These are phyloP conservation scores for Sebastes cheni DNA, from an alignment of 2,797 vertebrate genomes.

Conservation along the genomic window DNA sequence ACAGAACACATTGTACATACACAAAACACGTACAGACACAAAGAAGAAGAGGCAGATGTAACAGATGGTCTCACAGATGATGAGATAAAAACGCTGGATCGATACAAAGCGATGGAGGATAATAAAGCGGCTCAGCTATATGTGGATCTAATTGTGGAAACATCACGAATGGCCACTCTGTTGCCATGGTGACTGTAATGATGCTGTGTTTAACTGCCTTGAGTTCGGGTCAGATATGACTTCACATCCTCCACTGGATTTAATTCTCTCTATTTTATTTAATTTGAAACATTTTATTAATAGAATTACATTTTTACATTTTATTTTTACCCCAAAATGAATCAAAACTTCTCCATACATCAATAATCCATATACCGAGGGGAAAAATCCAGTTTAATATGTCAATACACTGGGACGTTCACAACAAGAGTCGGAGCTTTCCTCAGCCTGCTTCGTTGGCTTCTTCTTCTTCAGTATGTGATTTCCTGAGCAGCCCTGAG, in stretches of 20 bases:
- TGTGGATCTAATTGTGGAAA: slow-evolving; percentile 28
- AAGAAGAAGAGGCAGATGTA: background rate
- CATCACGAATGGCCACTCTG: slow-evolving; percentile 32
- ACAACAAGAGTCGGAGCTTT: background rate
- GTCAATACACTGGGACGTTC: slow-evolving; percentile 17
- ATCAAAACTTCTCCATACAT: background rate
- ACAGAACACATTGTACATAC: background rate
- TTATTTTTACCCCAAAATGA: background rate
- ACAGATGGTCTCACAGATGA: background rate
- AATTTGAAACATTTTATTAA: background rate
- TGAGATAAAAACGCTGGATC: slow-evolving; percentile 11
- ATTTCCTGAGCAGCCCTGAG: background rate
- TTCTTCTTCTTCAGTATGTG: background rate
- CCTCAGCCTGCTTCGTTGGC: background rate
- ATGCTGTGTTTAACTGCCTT: slow-evolving; percentile 21
- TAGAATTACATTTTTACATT: background rate
- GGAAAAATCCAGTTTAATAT: background rate
- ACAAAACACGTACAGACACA: background rate
- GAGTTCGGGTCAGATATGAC: slow-evolving; percentile 12
- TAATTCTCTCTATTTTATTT: background rate
- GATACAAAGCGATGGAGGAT: slow-evolving; percentile 29
- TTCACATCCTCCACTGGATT: background rate
- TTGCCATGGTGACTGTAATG: slow-evolving; percentile 58
- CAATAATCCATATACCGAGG: background rate
- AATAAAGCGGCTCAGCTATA: slow-evolving; percentile 11